Conservation (phyloP, 2,888 invertebrate species). For the Erebia ligea region DNA sequence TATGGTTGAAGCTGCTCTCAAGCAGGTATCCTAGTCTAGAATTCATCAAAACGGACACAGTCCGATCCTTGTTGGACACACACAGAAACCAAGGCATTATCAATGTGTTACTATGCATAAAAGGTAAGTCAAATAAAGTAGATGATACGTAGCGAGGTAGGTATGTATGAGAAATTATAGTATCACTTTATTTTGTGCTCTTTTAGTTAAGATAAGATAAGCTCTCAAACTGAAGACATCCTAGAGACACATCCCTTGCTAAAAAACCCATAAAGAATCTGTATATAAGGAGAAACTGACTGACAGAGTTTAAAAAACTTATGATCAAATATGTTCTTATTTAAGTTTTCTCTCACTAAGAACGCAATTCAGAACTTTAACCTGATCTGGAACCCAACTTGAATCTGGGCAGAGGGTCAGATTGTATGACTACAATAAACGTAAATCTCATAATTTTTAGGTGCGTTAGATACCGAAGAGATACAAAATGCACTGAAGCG, state of each 20-base stretch:
- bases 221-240: no score
- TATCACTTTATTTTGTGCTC: no score
- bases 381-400: no score
- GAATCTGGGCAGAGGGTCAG: no score
- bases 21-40: slow-evolving; percentile 84
- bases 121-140: slow-evolving; percentile 64
- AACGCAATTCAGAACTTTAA: no score
- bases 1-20: slow-evolving; percentile 82
- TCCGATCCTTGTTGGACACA: slow-evolving; percentile 88
- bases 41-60: slow-evolving; percentile 84
- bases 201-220: no score
- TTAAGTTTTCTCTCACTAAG: no score
- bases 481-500: slow-evolving; percentile 75
- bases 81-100: slow-evolving; percentile 89
- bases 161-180: not conserved
- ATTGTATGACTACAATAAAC: not conserved
- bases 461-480: slow-evolving; percentile 77
- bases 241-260: no score
- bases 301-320: no score
- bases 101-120: slow-evolving; percentile 86
- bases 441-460: slow-evolving; percentile 47
- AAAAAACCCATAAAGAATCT: no score
- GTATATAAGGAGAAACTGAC: no score
- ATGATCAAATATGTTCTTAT: no score
- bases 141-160: not conserved